Conservation (phyloP, 1,140 invertebrate species). For the Coelopa frigida region DNA sequence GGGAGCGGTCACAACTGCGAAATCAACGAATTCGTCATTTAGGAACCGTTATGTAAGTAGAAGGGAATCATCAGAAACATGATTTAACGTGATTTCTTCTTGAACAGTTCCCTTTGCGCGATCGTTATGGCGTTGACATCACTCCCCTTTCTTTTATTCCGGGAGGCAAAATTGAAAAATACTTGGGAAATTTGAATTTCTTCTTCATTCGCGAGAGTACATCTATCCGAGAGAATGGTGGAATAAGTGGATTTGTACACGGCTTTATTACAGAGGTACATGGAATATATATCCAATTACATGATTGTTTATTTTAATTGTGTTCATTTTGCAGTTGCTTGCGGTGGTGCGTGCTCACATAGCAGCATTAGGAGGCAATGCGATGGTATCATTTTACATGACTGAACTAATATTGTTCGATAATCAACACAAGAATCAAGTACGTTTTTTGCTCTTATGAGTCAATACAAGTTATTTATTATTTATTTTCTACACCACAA, state of each 20-base stretch:
- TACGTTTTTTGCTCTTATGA: constrained; percentile 37
- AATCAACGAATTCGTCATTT: constrained; percentile 2
- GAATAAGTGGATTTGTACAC: constrained; percentile 87
- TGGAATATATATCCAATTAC: neutral
- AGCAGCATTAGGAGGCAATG: constrained; percentile 89
- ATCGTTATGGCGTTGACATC: constrained; percentile 73
- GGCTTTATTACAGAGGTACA: constrained; percentile 76
- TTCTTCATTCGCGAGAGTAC: constrained; percentile 94
- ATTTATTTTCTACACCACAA: constrained; percentile 26
- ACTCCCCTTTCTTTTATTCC: constrained; percentile 77
- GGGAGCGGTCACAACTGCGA: neutral
- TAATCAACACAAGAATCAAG: constrained; percentile 95
- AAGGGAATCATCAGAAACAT: neutral
- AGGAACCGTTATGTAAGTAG: constrained; percentile 8
- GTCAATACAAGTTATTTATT: constrained; percentile 2
- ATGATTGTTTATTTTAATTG: neutral
- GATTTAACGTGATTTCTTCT: neutral
- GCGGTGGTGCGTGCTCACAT: constrained; percentile 90
- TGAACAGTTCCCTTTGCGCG: constrained; percentile 53
- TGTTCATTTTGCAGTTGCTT: constrained; percentile 46
- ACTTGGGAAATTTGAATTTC: constrained; percentile 89
- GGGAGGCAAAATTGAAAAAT: constrained; percentile 71
- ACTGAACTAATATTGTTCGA: constrained; percentile 82
- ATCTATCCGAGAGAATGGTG: constrained; percentile 82
- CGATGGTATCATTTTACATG: constrained; percentile 89